Evolutionary conservation across 2,113 vertebrate species (phyloP).

Genomic region (Coptodon rendalli): DNA sequence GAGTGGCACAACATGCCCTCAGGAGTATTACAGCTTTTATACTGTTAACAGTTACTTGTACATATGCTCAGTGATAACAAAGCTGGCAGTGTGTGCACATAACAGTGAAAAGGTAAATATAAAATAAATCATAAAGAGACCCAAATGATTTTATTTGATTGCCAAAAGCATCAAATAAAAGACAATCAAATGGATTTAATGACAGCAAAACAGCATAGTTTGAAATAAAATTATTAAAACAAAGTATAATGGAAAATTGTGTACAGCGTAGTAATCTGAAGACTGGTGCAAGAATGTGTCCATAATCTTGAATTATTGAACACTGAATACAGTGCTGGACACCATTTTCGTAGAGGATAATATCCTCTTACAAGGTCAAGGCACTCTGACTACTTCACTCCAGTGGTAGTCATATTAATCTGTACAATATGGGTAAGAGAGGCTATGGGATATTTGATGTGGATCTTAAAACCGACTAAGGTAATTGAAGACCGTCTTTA

Average conservation of each 20-base stretch:
- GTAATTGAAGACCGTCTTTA: background rate
- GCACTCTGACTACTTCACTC: background rate
- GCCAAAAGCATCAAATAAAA: slow-evolving; percentile 19
- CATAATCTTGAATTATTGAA: background rate
- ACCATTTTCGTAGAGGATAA: background rate
- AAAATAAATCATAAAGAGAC: background rate
- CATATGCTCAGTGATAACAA: background rate
- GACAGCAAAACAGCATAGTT: background rate
- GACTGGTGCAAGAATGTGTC: background rate
- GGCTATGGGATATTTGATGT: background rate
- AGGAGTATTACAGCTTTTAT: slow-evolving; percentile 10
- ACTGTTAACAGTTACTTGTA: background rate
- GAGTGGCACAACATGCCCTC: background rate
- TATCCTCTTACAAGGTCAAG: background rate
- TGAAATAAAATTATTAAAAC: background rate
- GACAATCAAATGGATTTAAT: background rate
- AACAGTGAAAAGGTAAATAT: background rate
- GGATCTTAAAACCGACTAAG: background rate
- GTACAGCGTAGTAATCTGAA: background rate
- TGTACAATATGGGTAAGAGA: background rate
- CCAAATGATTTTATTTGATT: background rate
- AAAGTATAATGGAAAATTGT: background rate
- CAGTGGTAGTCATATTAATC: background rate
- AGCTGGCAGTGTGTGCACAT: background rate
- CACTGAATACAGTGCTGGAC: background rate